Base-by-base conservation (phyloP, 2,888 invertebrate genomes). In the Andrena marginata region DNA sequence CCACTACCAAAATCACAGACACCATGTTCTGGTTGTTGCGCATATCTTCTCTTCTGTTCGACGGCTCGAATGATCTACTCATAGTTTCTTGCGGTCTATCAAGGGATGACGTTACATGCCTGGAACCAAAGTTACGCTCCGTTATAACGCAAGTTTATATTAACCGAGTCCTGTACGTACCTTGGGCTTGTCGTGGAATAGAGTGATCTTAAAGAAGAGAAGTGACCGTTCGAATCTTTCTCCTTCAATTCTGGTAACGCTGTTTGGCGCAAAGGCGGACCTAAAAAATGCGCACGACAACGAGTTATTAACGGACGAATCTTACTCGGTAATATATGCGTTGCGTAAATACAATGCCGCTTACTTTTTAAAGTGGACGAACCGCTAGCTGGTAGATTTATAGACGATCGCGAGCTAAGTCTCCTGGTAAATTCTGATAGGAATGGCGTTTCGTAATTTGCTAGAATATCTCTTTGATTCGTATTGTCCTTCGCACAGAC, bases 351-450 rank as follows among this genome's bases (percentile, higher is more conserved):
- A 26, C 10, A 13, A 31, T 2, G 23, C 31, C 7, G 51, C 88
- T 89, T 89, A 94, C 94, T 91, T 82, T 92, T 92, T 60, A 90
- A 75, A 64, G 78, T 86, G 0, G 90, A 70, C 73, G 91, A 90
- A 7, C 92, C 85, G 2, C 88, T 49, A 20, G 92, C 85, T 2
- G 92, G 87, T 33, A 87, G 65, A 83, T 91, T 90, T n/a, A 89
- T 75, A 23, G 87, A 87, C 7, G 93, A 84, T 72, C 90, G 90
- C 23, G 91, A 87, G 85, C 93, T 94, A 6, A 97, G 92, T 80
- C 96, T 95, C 78, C 95, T 95, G 0, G 97, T 96, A 88, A 97
- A 97, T 90, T 96, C 97, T 90, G 96, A 97, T 90, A 97, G 94
- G 93, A 96, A 97, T 71, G 97, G 96, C 87, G 96, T 96, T 91